Conservation (phyloP, 2,888 invertebrate species). For the Cosmia pyralina region DNA sequence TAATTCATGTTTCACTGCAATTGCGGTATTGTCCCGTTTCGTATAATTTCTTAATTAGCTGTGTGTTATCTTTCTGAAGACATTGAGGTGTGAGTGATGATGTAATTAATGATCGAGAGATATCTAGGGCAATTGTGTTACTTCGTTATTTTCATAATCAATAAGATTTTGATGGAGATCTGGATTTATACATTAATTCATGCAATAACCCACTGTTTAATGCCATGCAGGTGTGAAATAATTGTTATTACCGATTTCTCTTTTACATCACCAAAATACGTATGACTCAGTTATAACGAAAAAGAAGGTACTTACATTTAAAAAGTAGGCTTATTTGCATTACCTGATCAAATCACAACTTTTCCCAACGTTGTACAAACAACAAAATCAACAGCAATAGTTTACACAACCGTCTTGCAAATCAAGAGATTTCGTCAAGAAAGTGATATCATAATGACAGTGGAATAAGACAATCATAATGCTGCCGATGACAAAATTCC, state of each 20-base stretch:
- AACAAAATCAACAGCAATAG: constrained; percentile 62
- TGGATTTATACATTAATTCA: constrained; percentile 10
- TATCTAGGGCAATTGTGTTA: constrained; percentile 10
- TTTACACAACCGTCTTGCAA: constrained; percentile 48
- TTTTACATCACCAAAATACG: constrained; percentile 42
- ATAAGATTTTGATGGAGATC: constrained; percentile 18
- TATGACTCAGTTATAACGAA: constrained; percentile 3
- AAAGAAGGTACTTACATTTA: constrained; percentile 13
- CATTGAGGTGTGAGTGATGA: constrained; percentile 7
- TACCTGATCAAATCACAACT: constrained; percentile 42
- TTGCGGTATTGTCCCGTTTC: constrained; percentile 44
- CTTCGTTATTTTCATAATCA: constrained; percentile 7
- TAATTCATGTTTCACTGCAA: constrained; percentile 42
- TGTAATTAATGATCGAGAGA: constrained; percentile 13
- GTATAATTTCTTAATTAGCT: constrained; percentile 42
- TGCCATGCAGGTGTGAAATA: constrained; percentile 12
- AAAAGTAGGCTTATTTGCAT: constrained; percentile 51
- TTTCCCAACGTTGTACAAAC: constrained; percentile 53
- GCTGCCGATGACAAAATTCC: constrained; percentile 57
- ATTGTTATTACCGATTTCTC: constrained; percentile 42
- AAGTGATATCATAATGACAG: constrained; percentile 53
- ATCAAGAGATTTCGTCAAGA: constrained; percentile 61
- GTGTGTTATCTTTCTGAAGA: constrained; percentile 29
- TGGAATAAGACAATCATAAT: constrained; percentile 55
- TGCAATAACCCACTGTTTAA: constrained; percentile 15